phyloP scores from a whole-genome alignment of 92 coral and sea anemone species.

The Heteractis magnifica region DNA sequence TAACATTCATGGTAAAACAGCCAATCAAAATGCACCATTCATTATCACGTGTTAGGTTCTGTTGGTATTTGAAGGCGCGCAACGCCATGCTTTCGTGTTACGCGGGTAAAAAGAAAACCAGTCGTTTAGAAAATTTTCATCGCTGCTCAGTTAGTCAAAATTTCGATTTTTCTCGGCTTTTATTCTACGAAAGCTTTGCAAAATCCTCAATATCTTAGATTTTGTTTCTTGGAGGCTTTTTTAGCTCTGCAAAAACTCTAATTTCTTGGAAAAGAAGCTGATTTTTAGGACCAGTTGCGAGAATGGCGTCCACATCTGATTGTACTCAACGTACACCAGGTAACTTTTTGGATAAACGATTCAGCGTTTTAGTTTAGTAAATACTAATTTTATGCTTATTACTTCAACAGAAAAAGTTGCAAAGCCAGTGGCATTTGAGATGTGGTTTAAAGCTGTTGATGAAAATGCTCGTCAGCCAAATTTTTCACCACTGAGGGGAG shows the following conservation, averaged over 20 bases:
- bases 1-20: not conserved
- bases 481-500: conserved; percentile 74
- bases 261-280: no score
- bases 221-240: not conserved
- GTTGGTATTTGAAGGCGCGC: conserved; percentile 49
- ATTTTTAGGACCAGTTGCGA: no score
- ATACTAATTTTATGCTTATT: not conserved
- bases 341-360: no score
- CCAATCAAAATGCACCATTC: conserved; percentile 26
- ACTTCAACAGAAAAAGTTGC: conserved; percentile 19
- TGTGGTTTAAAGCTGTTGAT: conserved; percentile 69
- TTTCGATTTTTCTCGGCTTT: not conserved
- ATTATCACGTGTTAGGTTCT: conserved; percentile 37
- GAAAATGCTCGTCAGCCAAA: conserved; percentile 82
- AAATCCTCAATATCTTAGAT: not conserved
- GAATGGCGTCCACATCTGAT: no score
- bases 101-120: not conserved
- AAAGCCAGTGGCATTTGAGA: conserved; percentile 71
- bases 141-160: not conserved
- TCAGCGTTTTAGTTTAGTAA: no score
- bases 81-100: conserved; percentile 43
- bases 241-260: not conserved
- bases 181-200: not conserved
- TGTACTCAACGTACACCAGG: no score
- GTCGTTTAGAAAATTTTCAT: not conserved